phyloP scores from a whole-genome alignment of 2,113 vertebrate genomes.

The Brachirus orientalis region DNA sequence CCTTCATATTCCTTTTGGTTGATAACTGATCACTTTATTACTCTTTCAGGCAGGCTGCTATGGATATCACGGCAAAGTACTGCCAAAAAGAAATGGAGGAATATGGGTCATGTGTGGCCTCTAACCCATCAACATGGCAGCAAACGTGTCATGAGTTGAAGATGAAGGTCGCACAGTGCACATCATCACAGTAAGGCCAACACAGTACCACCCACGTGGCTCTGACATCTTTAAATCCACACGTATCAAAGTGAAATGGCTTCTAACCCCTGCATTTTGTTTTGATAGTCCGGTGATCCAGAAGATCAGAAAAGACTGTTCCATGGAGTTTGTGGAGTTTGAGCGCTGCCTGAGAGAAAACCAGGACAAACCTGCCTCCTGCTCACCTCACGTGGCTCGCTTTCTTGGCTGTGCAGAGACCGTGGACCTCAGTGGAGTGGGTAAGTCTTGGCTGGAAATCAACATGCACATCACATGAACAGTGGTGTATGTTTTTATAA shows the following conservation, averaged over 20 bases:
- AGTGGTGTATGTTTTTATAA: neutral
- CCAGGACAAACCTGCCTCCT: slow-evolving; percentile 79
- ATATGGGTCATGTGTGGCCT: slow-evolving; percentile 89
- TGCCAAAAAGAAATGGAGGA: slow-evolving; percentile 89
- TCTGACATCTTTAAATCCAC: neutral
- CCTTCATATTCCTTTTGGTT: neutral
- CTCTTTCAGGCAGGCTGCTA: slow-evolving; percentile 89
- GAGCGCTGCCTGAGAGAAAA: slow-evolving; percentile 89
- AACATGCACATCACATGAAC: neutral
- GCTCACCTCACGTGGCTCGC: slow-evolving; percentile 80
- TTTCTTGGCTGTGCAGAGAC: slow-evolving; percentile 90
- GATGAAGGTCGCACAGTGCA: slow-evolving; percentile 88
- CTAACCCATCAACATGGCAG: slow-evolving; percentile 90
- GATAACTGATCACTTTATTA: neutral
- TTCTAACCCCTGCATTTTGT: slow-evolving; percentile 4
- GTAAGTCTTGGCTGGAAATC: slow-evolving; percentile 56
- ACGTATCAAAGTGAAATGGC: neutral
- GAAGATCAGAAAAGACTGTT: slow-evolving; percentile 88
- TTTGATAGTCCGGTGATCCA: slow-evolving; percentile 87
- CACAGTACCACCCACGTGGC: neutral
- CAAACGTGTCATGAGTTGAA: slow-evolving; percentile 87
- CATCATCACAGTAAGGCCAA: slow-evolving; percentile 90
- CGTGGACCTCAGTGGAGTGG: slow-evolving; percentile 81
- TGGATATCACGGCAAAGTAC: slow-evolving; percentile 88
- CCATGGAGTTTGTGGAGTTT: slow-evolving; percentile 85